Base-by-base conservation (phyloP, 2,888 invertebrate species). In the Geophilus truncorum region DNA sequence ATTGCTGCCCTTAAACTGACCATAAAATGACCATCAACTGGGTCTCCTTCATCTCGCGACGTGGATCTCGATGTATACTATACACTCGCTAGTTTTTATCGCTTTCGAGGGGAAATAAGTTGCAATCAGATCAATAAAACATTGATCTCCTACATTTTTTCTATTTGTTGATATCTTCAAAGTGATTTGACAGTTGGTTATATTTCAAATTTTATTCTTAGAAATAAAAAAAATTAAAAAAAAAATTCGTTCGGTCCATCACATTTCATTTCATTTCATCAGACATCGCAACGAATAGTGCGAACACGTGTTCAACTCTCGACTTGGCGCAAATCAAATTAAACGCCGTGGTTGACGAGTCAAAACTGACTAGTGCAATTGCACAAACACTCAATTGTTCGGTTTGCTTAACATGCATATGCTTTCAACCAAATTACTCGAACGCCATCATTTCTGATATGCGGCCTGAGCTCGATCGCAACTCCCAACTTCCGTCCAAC, bases 401-500 rank as follows among this genome's bases (percentile, higher is more conserved):
- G 70, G 25, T 28, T 70, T 70, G 70, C 70, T 70, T 25, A 70
- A 70, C 70, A 70, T 28, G 70, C 25, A 70, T 70, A 70, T 70
- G 70, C 70, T 70, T 70, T 70, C 70, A 70, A 70, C 70, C 4
- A 70, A 70, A 70, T 70, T 70, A 70, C 70, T 70, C 28, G 70
- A 70, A 28, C 15, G 51, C 51, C 51, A 21, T 51, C n/a, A n/a
- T 51, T 51, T 51, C 51, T n/a, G n/a, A 51, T 51, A 51, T 51
- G 51, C 1, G 18, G 51, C 18, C 40, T 51, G 51, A 70, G 51
- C 18, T 18, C 18, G 51, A 70, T 28, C 70, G n/a, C 9, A 1
- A 70, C 15, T 28, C 28, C 12, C 70, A 70, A 70, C 28, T 70
- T 70, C 70, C 25, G 28, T 28, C 28, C 25, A 70, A 70, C 70